Conservation (phyloP, 2,113 vertebrate genomes). For the Semicossyphus pulcher region DNA sequence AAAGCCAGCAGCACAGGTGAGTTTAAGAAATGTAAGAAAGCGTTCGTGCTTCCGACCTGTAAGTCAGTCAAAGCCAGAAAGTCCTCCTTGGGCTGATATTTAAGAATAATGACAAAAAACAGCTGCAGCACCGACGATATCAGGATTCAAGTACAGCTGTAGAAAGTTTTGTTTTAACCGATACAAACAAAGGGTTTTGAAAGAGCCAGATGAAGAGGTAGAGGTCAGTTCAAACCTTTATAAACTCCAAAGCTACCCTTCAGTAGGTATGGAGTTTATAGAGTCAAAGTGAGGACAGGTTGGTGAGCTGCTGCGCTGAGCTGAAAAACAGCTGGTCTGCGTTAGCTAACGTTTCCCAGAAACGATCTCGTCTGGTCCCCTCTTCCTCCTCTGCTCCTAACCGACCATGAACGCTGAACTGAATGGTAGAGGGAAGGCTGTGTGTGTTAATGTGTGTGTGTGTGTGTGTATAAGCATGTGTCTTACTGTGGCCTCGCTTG, state of each 20-base stretch:
- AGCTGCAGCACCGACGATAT: background rate
- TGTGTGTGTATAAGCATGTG: conserved; percentile 1
- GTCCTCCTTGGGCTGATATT: background rate
- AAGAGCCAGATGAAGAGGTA: background rate
- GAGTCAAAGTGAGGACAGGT: conserved; percentile 66
- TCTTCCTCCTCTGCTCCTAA: conserved; percentile 56
- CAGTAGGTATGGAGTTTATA: conserved; percentile 40
- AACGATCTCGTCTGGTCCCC: conserved; percentile 66
- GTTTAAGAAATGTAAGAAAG: background rate
- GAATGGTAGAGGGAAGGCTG: conserved; percentile 27
- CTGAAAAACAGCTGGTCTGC: conserved; percentile 76
- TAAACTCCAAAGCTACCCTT: background rate
- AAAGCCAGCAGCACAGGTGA: background rate
- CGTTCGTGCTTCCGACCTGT: background rate
- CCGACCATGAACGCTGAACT: conserved; percentile 52
- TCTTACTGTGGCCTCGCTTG: conserved; percentile 52
- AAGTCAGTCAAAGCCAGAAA: background rate
- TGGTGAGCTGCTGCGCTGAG: conserved; percentile 52
- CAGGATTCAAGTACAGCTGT: background rate
- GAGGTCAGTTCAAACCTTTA: conserved; percentile 20
- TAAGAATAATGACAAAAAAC: background rate
- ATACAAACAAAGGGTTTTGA: background rate
- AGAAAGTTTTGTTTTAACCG: background rate
- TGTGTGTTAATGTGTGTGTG: conserved; percentile 15
- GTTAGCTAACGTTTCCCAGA: conserved; percentile 78